Conservation (phyloP, 1,140 invertebrate species). For the Lysiphlebus fabarum region DNA sequence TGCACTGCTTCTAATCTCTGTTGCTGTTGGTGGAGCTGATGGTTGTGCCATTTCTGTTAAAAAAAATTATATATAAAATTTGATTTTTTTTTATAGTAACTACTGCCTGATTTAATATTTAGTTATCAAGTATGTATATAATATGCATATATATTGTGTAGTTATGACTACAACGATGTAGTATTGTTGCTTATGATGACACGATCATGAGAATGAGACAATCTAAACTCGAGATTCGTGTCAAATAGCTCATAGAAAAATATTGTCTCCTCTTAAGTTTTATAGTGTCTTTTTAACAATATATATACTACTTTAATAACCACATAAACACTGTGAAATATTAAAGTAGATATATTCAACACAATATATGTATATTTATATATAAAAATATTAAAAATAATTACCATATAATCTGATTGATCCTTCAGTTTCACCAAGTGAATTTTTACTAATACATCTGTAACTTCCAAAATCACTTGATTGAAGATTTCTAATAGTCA, state of each 20-base stretch:
- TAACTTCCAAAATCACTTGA: conserved; percentile 79
- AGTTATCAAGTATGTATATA: no score
- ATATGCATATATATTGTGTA: conserved; percentile 9
- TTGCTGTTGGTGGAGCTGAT: conserved; percentile 63
- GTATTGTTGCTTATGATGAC: background rate
- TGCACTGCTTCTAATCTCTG: conserved; percentile 64
- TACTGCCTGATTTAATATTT: no score
- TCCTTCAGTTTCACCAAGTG: conserved; percentile 88
- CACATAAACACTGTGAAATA: no score
- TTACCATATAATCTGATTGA: conserved; percentile 89
- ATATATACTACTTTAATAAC: no score
- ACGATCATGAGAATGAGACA: conserved; percentile 4
- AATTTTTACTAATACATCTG: conserved; percentile 87
- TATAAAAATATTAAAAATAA: no score
- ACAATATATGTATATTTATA: no score
- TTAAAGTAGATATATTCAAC: no score
- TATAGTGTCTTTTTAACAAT: no score
- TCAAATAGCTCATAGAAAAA: background rate
- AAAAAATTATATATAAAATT: conserved; percentile 21
- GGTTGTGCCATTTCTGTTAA: conserved; percentile 66
- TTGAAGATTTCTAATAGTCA: conserved; percentile 77
- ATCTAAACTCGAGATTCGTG: background rate
- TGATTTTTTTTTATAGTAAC: background rate
- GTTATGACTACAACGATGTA: conserved; percentile 2
- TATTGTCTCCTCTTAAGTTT: no score